Percentiles rank a stretch among this genome's conserved stretches.
Conservation (phyloP, 2,113 vertebrate species). For the Ailuropoda melanoleuca region DNA sequence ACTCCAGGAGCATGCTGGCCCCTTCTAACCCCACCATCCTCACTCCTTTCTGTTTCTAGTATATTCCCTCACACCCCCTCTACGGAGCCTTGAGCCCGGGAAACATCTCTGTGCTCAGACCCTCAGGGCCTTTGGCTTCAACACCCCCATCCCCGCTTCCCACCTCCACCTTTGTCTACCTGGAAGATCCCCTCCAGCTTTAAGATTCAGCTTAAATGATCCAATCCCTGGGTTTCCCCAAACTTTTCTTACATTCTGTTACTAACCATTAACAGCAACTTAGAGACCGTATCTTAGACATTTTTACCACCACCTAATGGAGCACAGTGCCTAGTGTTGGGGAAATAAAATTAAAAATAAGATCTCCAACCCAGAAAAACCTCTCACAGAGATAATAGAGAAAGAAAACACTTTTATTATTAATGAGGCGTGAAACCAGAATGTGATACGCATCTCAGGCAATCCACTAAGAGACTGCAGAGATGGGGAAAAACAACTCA, state of each 20-base stretch:
- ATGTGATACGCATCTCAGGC: not conserved
- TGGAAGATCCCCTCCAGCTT: not conserved
- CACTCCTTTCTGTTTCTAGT: not conserved
- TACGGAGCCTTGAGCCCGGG: not conserved
- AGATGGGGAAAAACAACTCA: not conserved
- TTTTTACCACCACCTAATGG: not conserved
- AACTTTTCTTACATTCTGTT: not conserved
- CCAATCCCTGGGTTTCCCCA: not conserved
- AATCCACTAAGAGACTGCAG: not conserved
- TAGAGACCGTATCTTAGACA: not conserved
- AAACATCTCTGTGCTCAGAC: not conserved
- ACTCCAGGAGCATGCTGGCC: fast-evolving
- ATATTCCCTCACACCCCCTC: not conserved
- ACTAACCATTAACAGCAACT: not conserved
- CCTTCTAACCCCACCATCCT: not conserved
- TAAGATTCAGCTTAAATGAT: not conserved
- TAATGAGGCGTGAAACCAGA: not conserved
- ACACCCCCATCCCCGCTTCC: not conserved
- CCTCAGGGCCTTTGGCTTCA: not conserved
- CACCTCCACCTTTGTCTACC: not conserved
- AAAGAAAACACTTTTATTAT: not conserved
- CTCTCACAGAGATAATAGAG: not conserved
- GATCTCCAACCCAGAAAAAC: not conserved
- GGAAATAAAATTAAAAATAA: not conserved
- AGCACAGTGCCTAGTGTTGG: not conserved